Base-by-base conservation (phyloP, 2,113 vertebrate species). In the Apus apus region DNA sequence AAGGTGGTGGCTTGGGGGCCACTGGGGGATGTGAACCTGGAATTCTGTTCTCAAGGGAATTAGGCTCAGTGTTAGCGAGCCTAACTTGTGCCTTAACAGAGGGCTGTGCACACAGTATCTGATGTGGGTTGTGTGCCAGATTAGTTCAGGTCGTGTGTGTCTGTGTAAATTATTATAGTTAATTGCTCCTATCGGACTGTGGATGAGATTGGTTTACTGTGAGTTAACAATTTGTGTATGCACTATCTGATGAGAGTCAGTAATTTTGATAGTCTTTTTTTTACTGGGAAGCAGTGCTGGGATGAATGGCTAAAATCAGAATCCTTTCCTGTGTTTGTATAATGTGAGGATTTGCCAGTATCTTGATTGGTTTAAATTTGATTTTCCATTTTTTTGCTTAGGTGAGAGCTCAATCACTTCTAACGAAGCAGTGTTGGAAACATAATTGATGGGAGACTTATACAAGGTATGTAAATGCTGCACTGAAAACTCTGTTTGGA, bases 381-480 rank as follows among this genome's bases (percentile, higher is more conserved):
- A 8, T 90, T 87, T 93, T 72, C 25, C 14, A 4, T 50, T 87
- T 94, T 73, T 80, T 64, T 15, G 29, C 58, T n/a, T 57, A 94
- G 87, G 94, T 64, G 64, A 64, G 76, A 80, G 43, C 51, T 94
- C 61, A 57, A 2, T 67, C 0, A 0, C 73, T 92, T 94, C 79
- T 36, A 17, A 29, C 50, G 91, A 64, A 83, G 67, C 75, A 60
- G 23, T 13, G 9, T 74, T 93, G 77, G 91, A 85, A 74, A 9
- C 53, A 11, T 36, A 85, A 62, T 95, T 96, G 90, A 96, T 95
- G 87, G 85, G 91, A 97, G 71, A 51, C 82, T 77, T 83, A 9
- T 22, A 9, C 67, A 62, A 97, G 96, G 96, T 97, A 95, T 0
- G 94, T 91, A 62, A 91, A 58, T 15, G 19, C 29, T 64, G 45